phyloP scores from a whole-genome alignment of 1,140 invertebrate species.

The Trichonephila inaurata region DNA sequence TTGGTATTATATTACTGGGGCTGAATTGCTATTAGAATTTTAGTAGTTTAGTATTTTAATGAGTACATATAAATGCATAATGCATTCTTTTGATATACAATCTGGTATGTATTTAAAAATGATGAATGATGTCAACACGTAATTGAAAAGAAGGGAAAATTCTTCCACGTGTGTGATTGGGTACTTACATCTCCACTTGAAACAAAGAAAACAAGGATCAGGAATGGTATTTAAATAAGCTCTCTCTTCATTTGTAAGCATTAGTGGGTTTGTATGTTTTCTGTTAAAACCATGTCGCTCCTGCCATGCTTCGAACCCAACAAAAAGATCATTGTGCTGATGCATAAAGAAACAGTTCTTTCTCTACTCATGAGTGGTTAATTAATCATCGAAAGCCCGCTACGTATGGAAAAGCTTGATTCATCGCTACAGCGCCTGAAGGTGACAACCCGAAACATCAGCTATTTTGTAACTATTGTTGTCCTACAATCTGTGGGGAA shows the following conservation, averaged over 20 bases:
- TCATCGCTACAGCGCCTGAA: slow-evolving; percentile 21
- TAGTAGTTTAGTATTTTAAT: no score
- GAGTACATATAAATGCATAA: no score
- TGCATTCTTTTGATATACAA: no score
- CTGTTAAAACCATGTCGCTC: slow-evolving; percentile 1
- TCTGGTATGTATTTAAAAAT: no score
- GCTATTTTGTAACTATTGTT: slow-evolving; percentile 30
- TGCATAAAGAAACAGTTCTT: slow-evolving; percentile 21
- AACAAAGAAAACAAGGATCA: neutral
- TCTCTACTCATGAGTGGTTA: neutral
- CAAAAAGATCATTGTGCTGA: neutral
- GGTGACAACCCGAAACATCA: slow-evolving; percentile 34
- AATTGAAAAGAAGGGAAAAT: neutral
- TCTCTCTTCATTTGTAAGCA: neutral
- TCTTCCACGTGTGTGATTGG: neutral
- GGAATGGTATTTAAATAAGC: neutral
- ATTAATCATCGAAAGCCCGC: slow-evolving; percentile 9
- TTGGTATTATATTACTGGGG: no score
- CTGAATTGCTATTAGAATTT: no score
- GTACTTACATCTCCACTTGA: neutral
- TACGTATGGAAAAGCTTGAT: slow-evolving; percentile 38
- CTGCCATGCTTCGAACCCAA: neutral
- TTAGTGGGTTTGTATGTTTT: slow-evolving; percentile 16
- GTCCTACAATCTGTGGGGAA: slow-evolving; percentile 2
- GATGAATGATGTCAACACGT: neutral